Evolutionary conservation across 2,113 vertebrate genomes (phyloP).

Genomic region (Andinoacara biseriatus): DNA sequence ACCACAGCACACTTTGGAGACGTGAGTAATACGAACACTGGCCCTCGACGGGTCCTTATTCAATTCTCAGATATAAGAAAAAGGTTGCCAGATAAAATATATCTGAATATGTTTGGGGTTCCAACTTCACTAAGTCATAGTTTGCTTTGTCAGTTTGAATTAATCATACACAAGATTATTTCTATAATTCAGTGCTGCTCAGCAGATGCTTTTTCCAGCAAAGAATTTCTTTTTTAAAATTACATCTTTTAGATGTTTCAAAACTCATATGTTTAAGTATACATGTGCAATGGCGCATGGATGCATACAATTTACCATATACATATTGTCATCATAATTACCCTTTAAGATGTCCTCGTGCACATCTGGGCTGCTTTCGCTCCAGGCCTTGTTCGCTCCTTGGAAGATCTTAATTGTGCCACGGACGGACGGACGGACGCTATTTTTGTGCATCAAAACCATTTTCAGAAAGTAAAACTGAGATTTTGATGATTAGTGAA

Average conservation of each 20-base stretch:
- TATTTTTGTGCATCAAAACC: no score
- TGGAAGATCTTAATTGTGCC: no score
- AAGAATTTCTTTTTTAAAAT: neutral
- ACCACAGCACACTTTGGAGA: conserved; percentile 14
- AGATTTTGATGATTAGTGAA: no score
- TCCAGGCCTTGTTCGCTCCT: no score
- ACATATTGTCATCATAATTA: neutral
- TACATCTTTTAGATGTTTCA: neutral
- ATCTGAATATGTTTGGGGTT: conserved; percentile 20
- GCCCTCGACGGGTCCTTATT: neutral
- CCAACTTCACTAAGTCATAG: conserved; percentile 3
- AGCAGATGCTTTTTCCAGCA: neutral
- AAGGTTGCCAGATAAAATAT: conserved; percentile 40
- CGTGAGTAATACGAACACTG: conserved; percentile 48
- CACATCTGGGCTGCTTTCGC: no score
- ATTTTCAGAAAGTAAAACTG: no score
- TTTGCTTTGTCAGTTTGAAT: neutral
- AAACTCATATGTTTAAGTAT: neutral
- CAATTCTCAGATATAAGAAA: conserved; percentile 30
- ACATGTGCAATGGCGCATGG: neutral
- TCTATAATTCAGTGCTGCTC: neutral
- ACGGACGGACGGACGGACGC: no score
- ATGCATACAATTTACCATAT: neutral
- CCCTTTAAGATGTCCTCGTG: neutral
- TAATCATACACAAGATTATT: neutral